A percentile compares a stretch with the other conserved stretches of the same genome.
Evolutionary conservation across 2,797 vertebrate species (phyloP).

Genomic region (Enteromius radiatus): DNA sequence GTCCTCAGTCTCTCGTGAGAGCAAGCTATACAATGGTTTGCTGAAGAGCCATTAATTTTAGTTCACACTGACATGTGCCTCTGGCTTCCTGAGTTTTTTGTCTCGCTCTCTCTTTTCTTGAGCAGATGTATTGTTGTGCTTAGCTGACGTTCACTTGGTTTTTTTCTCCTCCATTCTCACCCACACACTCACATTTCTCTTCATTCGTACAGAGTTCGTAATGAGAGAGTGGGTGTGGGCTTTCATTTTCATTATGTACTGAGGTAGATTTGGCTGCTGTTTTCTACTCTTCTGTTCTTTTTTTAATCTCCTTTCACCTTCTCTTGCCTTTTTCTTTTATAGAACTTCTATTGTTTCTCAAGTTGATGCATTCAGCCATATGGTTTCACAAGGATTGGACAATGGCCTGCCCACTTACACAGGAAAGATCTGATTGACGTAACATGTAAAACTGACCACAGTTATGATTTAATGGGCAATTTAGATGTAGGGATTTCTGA

Average conservation of each 20-base stretch:
- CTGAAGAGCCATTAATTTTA: constrained; percentile 54
- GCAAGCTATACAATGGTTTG: background rate
- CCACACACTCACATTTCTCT: constrained; percentile 60
- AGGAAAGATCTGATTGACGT: background rate
- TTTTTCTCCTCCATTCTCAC: constrained; percentile 72
- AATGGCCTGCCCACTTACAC: background rate
- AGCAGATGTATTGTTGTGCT: constrained; percentile 72
- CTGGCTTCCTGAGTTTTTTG: constrained; percentile 22
- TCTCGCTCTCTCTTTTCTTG: constrained; percentile 34
- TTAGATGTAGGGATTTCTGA: background rate
- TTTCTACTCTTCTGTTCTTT: constrained; percentile 43
- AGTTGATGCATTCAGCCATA: background rate
- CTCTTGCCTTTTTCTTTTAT: background rate
- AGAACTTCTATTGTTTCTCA: background rate
- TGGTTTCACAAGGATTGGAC: background rate
- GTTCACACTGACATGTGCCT: constrained; percentile 3
- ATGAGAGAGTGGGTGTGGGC: constrained; percentile 57
- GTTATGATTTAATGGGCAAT: background rate
- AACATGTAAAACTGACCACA: background rate
- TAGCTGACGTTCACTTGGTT: constrained; percentile 59
- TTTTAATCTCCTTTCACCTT: constrained; percentile 21
- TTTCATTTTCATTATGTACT: constrained; percentile 52
- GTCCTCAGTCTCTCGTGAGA: background rate
- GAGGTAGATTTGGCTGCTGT: constrained; percentile 49
- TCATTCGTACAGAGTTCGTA: constrained; percentile 48